phyloP scores from a whole-genome alignment of 2,113 vertebrate genomes.

The Mormyrus lacerda region DNA sequence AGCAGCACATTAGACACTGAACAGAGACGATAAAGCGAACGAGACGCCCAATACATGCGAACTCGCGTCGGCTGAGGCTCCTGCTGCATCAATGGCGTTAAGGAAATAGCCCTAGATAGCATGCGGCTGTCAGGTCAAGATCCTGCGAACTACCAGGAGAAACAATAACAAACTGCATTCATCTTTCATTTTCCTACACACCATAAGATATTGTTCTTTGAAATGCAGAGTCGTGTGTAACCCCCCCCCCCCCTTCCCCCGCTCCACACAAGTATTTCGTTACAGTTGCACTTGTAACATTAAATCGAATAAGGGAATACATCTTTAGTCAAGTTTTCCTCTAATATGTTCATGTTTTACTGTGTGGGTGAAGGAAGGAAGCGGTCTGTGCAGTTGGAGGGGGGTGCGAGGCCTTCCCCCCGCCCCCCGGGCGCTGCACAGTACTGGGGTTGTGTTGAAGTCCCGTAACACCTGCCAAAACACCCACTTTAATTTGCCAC shows the following conservation, averaged over 20 bases:
- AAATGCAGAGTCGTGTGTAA: background rate
- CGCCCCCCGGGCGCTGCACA: background rate
- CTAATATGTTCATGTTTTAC: background rate
- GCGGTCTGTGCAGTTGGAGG: background rate
- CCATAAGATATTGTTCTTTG: background rate
- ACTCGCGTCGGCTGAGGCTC: background rate
- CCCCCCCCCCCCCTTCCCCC: background rate
- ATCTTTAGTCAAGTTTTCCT: conserved; percentile 4
- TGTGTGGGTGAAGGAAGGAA: conserved; percentile 5
- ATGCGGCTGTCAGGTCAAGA: background rate
- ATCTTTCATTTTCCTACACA: background rate
- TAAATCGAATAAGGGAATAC: conserved; percentile 9
- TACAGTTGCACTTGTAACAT: conserved; percentile 1
- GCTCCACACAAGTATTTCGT: background rate
- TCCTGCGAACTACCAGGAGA: background rate
- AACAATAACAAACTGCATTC: background rate
- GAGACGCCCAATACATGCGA: background rate
- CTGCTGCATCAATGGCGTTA: background rate
- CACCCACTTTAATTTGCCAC: conserved; percentile 1
- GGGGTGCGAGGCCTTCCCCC: background rate
- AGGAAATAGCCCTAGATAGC: background rate
- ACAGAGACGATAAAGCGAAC: background rate
- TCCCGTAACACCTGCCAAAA: conserved; percentile 9
- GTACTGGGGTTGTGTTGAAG: background rate
- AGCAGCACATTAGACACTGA: background rate